Percentiles rank a stretch among this genome's conserved stretches.
Conservation (phyloP, 2,888 invertebrate species). For the Timema cristinae region DNA sequence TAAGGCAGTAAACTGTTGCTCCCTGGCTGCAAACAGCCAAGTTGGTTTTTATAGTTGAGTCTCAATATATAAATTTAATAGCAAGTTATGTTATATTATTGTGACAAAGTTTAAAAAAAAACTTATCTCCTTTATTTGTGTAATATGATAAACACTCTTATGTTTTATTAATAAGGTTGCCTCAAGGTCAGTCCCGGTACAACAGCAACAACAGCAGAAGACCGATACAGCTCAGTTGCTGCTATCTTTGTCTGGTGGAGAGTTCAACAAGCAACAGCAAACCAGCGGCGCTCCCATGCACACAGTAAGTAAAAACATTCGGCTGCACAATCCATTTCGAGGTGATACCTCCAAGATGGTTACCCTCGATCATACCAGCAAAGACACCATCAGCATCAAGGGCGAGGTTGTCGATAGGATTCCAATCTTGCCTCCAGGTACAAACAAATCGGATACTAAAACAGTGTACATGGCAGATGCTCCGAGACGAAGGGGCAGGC, state of each 20-base stretch:
- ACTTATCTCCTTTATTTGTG: too few species aligned
- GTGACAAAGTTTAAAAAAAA: too few species aligned
- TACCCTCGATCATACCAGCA: constrained; percentile 15
- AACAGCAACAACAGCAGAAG: constrained; percentile 28
- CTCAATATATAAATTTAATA: too few species aligned
- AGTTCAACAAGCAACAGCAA: constrained; percentile 22
- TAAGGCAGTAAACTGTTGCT: too few species aligned
- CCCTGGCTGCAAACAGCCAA: too few species aligned
- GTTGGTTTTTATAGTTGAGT: too few species aligned
- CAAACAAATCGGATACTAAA: constrained; percentile 16
- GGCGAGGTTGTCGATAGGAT: constrained; percentile 22
- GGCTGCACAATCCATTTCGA: constrained; percentile 23
- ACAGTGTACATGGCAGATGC: constrained; percentile 21
- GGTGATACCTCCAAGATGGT: constrained; percentile 21
- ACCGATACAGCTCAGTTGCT: constrained; percentile 40
- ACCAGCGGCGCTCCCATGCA: constrained; percentile 12
- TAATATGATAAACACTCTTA: too few species aligned
- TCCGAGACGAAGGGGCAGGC: constrained; percentile 29
- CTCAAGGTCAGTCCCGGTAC: constrained; percentile 15
- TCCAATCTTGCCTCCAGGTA: constrained; percentile 18
- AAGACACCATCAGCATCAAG: constrained; percentile 17
- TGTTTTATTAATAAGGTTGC: too few species aligned
- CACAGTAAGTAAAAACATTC: constrained; percentile 25
- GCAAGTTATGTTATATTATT: too few species aligned
- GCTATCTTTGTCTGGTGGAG: constrained; percentile 37